Evolutionary conservation across 2,113 vertebrate species (phyloP).

Genomic region (Anser cygnoides): DNA sequence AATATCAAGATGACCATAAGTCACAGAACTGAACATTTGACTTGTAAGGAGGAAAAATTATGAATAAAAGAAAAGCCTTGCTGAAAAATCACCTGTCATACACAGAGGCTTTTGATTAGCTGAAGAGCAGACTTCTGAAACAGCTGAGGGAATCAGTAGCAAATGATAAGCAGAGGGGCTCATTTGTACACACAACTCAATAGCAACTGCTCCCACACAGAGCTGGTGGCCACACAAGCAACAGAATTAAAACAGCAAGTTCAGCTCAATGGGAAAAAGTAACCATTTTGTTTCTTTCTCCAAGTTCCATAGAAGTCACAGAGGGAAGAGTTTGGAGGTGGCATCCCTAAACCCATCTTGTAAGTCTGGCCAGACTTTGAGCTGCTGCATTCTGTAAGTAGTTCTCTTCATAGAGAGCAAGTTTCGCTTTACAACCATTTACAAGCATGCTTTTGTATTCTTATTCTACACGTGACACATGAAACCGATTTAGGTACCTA

Average conservation of each 20-base stretch:
- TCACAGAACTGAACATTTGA: neutral
- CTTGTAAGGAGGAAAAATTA: neutral
- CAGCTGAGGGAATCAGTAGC: neutral
- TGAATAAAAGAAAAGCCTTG: neutral
- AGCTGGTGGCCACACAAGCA: neutral
- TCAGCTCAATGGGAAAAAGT: neutral
- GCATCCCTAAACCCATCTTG: neutral
- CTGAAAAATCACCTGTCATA: neutral
- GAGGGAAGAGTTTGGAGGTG: neutral
- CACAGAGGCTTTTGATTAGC: neutral
- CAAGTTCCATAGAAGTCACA: neutral
- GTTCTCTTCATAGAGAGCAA: neutral
- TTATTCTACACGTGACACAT: neutral
- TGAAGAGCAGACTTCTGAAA: neutral
- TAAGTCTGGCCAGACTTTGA: neutral
- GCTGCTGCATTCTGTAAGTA: neutral
- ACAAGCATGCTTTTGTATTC: neutral
- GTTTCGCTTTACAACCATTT: neutral
- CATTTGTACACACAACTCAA: too few relatives aligned
- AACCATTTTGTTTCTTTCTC: too few relatives aligned
- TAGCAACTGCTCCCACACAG: accelerated
- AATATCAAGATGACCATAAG: neutral
- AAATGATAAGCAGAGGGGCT: neutral
- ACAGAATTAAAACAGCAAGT: neutral
- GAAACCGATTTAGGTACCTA: neutral